phyloP scores from a whole-genome alignment of 35 echinoderm and acorn worm species.

The Heliocidaris tuberculata region DNA sequence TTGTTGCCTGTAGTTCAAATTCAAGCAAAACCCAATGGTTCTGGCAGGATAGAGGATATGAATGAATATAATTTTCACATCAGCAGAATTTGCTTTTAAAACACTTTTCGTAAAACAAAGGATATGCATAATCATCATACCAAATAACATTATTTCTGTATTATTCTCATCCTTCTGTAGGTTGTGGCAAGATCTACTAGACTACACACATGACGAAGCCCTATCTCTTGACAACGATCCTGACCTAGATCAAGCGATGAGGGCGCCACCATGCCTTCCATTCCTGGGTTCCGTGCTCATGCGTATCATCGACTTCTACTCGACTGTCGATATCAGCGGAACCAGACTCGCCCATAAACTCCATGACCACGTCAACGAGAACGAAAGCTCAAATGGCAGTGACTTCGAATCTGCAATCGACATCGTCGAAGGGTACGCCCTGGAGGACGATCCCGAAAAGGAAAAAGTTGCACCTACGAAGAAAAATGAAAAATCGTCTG shows the following conservation, averaged over 20 bases:
- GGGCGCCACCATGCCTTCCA: constrained; percentile 67
- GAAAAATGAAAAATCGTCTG: not conserved
- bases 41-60: too few species aligned
- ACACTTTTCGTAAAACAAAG: too few species aligned
- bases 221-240: constrained; percentile 24
- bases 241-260: constrained; percentile 44
- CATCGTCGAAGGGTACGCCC: not conserved
- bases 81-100: too few species aligned
- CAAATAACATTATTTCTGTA: not conserved
- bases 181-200: constrained; percentile 16
- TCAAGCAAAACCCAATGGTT: too few species aligned
- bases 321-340: constrained; percentile 42
- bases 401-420: not conserved
- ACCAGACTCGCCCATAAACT: not conserved
- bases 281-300: constrained; percentile 70
- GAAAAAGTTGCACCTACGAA: not conserved
- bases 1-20: too few species aligned
- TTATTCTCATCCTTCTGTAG: constrained; percentile 10
- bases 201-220: constrained; percentile 44
- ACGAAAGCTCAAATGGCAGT: not conserved
- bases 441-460: not conserved
- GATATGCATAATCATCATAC: too few species aligned
- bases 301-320: constrained; percentile 53
- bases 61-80: too few species aligned
- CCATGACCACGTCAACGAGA: not conserved